Conservation (phyloP, 2,113 vertebrate genomes). For the Aythya baeri region DNA sequence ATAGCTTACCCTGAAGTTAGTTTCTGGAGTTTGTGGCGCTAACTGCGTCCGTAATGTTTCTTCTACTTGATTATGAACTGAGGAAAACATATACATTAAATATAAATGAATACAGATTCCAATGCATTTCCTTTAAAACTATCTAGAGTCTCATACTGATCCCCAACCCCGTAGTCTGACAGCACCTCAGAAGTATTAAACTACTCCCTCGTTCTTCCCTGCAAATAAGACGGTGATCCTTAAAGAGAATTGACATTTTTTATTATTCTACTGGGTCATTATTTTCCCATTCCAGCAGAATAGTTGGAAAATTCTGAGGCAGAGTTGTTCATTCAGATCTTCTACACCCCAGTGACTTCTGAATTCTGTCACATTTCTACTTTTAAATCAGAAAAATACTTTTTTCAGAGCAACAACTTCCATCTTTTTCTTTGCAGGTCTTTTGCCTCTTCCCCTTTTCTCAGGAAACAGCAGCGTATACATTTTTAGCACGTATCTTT, state of each 20-base stretch:
- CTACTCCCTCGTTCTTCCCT: not conserved
- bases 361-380: not conserved
- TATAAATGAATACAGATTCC: conserved; percentile 79
- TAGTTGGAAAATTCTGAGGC: not conserved
- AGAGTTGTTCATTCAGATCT: not conserved
- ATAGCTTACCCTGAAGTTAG: conserved; percentile 86
- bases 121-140: conserved; percentile 63
- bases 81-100: conserved; percentile 78
- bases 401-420: conserved; percentile 16
- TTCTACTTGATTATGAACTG: conserved; percentile 86
- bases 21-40: conserved; percentile 84
- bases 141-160: not conserved
- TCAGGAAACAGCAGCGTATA: not conserved
- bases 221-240: not conserved
- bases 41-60: conserved; percentile 86
- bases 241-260: not conserved
- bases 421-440: not conserved
- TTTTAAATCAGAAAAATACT: not conserved
- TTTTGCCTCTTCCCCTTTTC: not conserved
- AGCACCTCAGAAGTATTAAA: not conserved
- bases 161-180: conserved; percentile 27
- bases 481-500: not conserved
- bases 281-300: conserved; percentile 4
- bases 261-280: not conserved
- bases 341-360: not conserved